Evolutionary conservation across 2,113 vertebrate genomes (phyloP).

Genomic region (Bettongia penicillata): DNA sequence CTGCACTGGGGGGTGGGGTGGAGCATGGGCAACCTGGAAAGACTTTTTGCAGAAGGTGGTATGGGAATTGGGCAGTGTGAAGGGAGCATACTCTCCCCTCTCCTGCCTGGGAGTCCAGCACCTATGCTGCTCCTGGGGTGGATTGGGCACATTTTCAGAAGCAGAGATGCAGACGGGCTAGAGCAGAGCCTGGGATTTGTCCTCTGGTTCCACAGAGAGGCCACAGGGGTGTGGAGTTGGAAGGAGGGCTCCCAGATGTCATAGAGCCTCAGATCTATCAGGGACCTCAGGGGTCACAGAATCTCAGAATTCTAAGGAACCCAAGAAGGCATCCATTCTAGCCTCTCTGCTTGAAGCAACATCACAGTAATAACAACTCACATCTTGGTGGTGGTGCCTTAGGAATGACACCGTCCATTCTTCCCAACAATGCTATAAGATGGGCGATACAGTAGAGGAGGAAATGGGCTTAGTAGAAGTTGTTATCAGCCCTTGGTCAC

Average conservation of each 20-base stretch:
- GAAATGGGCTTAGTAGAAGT: not conserved
- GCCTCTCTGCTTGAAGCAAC: not conserved
- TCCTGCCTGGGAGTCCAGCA: not conserved
- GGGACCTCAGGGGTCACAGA: not conserved
- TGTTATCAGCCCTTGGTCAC: not conserved
- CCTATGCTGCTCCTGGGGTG: no score
- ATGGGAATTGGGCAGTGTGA: not conserved
- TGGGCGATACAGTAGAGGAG: no score
- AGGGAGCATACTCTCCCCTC: not conserved
- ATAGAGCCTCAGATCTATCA: no score
- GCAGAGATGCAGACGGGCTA: not conserved
- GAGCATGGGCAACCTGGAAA: no score
- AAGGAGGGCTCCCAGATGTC: not conserved
- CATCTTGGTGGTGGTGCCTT: no score
- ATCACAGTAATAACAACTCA: not conserved
- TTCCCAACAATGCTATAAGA: not conserved
- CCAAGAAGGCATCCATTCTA: not conserved
- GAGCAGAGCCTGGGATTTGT: not conserved
- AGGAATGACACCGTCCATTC: not conserved
- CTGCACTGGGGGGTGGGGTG: no score
- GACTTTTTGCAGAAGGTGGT: no score
- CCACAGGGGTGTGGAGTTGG: no score
- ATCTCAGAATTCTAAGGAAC: no score
- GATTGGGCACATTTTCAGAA: no score
- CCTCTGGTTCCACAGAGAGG: no score